A percentile compares a stretch with the other conserved stretches of the same genome.
These are phyloP conservation scores for Anolis sagrei DNA, from an alignment of 2,113 vertebrate genomes.

Conservation along the genomic window DNA sequence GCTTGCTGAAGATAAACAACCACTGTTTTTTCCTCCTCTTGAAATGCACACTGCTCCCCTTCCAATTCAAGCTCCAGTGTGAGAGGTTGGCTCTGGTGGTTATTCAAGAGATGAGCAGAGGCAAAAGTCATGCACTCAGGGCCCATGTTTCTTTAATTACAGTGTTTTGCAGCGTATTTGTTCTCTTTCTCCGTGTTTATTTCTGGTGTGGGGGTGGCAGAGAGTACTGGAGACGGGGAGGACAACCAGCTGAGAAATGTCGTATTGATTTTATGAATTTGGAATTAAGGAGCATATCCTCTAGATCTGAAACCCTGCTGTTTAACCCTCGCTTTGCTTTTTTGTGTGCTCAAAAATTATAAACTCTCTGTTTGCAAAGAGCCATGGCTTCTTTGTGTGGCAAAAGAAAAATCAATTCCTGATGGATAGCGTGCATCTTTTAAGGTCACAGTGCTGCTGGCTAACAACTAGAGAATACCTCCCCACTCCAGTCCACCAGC, in stretches of 20 bases:
- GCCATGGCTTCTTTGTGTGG: neutral
- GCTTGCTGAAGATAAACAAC: neutral
- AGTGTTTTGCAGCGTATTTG: neutral
- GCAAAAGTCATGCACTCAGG: neutral
- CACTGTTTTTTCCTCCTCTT: neutral
- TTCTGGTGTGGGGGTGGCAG: neutral
- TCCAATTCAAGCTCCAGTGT: neutral
- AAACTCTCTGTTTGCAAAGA: neutral
- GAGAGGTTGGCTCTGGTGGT: neutral
- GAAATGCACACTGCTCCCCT: neutral
- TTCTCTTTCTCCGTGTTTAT: constrained; percentile 4
- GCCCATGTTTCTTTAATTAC: neutral
- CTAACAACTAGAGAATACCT: neutral
- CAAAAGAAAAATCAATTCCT: neutral
- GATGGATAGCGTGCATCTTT: neutral
- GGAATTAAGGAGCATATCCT: neutral
- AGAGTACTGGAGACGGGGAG: neutral
- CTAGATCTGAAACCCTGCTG: neutral
- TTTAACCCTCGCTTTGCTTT: neutral
- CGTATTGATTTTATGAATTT: neutral
- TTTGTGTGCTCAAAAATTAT: neutral
- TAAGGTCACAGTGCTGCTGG: neutral
- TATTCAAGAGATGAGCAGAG: neutral
- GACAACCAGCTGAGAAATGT: constrained; percentile 3
- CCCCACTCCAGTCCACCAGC: neutral